Evolutionary conservation across 2,888 invertebrate species (phyloP), one percentile per base, ranked within the genome.

Genomic region (Allophyes oxyacanthae): DNA sequence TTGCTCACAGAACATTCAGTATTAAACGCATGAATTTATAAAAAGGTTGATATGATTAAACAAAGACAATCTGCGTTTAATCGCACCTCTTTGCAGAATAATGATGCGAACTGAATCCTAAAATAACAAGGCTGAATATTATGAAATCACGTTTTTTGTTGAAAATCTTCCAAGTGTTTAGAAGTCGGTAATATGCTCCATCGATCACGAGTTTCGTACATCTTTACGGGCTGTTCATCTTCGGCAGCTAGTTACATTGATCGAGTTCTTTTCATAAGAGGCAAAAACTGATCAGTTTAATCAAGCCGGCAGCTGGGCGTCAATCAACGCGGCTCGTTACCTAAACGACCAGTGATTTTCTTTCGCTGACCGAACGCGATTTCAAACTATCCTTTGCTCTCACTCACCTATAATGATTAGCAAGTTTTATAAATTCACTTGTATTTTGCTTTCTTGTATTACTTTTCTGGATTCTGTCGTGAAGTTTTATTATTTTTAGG

Each of bases 271-370:
- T 89, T 88, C 84, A 87, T 88, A 87, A 86, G 85, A 79, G 85
- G 87, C 84, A 87, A 89, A 89, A 91, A 91, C 86, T 87, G 90
- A 90, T 91, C 90, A 90, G 88, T 88, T 89, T 89, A 92, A 92
- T 93, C 92, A 92, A 85, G 86, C 75, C 76, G 80, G 79, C 80
- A 75, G 72, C 70, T 72, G 81, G 78, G 86, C 88, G 89, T 91
- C 92, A 92, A 90, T 93, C 92, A 90, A 86, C 75, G 72, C 69
- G 75, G 79, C 86, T 92, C 91, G 91, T 93, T 92, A 91, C 83
- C 81, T 82, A 82, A 92, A 92, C 89, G 91, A 90, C 84, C 75
- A 73, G 90, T 85, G 87, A 92, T 92, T 90, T 91, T 85, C 87
- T 85, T 86, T 83, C 80, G 88, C 92, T 92, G 92, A 91, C 91